Conservation (phyloP, 2,113 vertebrate species). For the Syngnathus typhle region DNA sequence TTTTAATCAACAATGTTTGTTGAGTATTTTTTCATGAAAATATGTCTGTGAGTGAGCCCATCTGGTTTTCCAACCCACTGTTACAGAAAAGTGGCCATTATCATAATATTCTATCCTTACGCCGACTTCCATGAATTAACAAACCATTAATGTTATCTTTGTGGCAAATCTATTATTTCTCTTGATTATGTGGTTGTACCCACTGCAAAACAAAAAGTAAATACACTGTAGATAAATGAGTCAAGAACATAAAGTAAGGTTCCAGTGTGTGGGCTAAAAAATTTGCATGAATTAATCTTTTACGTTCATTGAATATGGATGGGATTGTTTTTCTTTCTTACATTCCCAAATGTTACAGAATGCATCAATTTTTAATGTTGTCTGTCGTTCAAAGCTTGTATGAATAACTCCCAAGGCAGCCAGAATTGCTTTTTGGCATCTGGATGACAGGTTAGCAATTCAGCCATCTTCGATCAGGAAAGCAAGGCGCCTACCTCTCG, state of each 20-base stretch:
- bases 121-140: no score
- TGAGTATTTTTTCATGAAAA: no score
- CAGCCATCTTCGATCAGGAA: background rate
- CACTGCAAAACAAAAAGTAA: background rate
- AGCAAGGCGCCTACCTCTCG: background rate
- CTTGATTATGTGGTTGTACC: background rate
- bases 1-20: no score
- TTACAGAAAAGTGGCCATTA: background rate
- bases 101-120: background rate
- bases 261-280: background rate
- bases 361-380: background rate
- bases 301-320: conserved; percentile 6
- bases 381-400: conserved; percentile 5
- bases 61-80: background rate
- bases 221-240: background rate
- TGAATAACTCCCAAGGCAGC: background rate
- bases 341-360: conserved; percentile 8
- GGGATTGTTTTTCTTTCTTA: background rate
- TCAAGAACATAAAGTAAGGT: background rate
- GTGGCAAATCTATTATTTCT: background rate
- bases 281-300: conserved; percentile 1
- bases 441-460: background rate
- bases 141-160: background rate
- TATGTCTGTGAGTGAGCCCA: background rate
- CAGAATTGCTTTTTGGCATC: background rate